Evolutionary conservation across 2,888 invertebrate genomes (phyloP).

Genomic region (Hemistola chrysoprasaria): DNA sequence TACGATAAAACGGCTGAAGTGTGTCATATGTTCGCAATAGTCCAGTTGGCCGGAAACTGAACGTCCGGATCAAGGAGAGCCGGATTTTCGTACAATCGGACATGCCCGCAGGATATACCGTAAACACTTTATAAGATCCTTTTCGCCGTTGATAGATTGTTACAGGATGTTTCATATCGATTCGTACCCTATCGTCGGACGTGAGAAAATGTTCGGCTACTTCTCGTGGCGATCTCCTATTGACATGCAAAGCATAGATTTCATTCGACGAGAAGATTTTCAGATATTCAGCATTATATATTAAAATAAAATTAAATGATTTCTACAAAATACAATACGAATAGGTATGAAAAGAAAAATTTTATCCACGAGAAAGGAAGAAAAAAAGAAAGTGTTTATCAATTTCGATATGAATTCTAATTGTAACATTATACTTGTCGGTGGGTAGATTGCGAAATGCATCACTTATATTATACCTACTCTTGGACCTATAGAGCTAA

Average conservation of each 20-base stretch:
- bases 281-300: no score
- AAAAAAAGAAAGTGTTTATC: no score
- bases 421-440: no score
- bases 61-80: slow-evolving; percentile 52
- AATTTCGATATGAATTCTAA: no score
- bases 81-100: slow-evolving; percentile 54
- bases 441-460: no score
- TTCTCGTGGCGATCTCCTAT: slow-evolving; percentile 17
- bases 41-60: slow-evolving; percentile 48
- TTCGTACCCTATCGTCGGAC: slow-evolving; percentile 46
- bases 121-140: slow-evolving; percentile 59
- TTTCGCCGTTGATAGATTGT: slow-evolving; percentile 59
- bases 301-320: no score
- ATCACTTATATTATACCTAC: no score
- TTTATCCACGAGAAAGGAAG: no score
- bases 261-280: no score
- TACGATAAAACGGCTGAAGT: slow-evolving; percentile 26
- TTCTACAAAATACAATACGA: no score
- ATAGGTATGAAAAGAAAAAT: no score
- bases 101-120: slow-evolving; percentile 56
- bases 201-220: slow-evolving; percentile 35
- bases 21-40: slow-evolving; percentile 25
- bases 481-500: no score
- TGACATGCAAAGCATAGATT: slow-evolving; percentile 11
- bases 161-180: slow-evolving; percentile 61